Base-by-base conservation (phyloP, 2,113 vertebrate species). In the Oreotrochilus melanogaster region DNA sequence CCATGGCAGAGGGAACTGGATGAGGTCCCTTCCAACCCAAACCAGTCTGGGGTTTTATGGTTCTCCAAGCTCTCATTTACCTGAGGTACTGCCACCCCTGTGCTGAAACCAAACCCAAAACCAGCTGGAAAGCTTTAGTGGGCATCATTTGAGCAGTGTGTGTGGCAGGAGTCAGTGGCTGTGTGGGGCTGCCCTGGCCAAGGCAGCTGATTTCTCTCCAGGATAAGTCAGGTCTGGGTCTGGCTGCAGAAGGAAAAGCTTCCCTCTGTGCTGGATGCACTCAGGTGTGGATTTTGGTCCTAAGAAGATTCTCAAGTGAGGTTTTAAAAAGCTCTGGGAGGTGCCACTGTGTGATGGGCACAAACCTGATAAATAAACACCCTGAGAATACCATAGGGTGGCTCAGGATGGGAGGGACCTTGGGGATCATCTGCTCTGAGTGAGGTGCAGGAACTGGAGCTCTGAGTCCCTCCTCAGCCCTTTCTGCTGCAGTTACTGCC, bases 401-500 rank as follows among this genome's bases (percentile, higher is more conserved):
- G 39, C 39, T 39, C 39, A 39, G 39, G 39, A 39, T 39, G 39
- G 39, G 12, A 39, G 39, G 11, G 39, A 39, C 39, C 39, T 45
- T 45, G 45, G 45, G 17, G 18, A 45, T 45, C 15, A 45, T 45
- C 45, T 45, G 45, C 18, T 69, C 16, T 6, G 61, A 27, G 61
- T 7, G 50, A 56, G 56, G 37, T 37, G 31, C 0, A 0, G 6
- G 42, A 25, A 27, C 27, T 15, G 2, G 70, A 78, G 60, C 51
- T 57, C 37, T 12, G 7, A 28, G 27, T 4, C 54, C 58, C 45
- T 48, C 51, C 9, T 28, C 45, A 33, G 39, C 53, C 27, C 31
- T 0, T 6, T 60, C 10, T 24, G 6, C 43, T 48, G 67, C 7
- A 10, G 2, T 4, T 57, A 5, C 43, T 47, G 5, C 2, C 0